Evolutionary conservation across 2,113 vertebrate species (phyloP).

Genomic region (Sebastes schlegelii): DNA sequence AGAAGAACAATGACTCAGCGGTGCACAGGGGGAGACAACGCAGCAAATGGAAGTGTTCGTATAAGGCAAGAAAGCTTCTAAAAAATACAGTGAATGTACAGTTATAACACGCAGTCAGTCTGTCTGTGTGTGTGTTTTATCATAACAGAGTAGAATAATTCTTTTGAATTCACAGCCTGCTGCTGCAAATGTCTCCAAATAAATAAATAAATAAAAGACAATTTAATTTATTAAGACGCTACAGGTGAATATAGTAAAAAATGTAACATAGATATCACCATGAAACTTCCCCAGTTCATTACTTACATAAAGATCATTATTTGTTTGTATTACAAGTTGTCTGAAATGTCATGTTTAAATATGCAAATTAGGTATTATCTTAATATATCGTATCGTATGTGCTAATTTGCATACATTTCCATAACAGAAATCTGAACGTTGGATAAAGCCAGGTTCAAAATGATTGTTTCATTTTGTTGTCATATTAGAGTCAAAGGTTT

Average conservation of each 20-base stretch:
- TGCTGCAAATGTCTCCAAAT: background rate
- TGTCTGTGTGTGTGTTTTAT: background rate
- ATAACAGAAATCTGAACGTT: background rate
- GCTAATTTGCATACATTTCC: no score
- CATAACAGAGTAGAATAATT: background rate
- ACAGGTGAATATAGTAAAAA: background rate
- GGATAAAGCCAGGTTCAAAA: background rate
- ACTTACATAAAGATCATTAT: background rate
- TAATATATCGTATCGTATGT: background rate
- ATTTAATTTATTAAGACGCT: constrained; percentile 20
- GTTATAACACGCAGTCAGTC: background rate
- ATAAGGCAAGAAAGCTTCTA: constrained; percentile 1
- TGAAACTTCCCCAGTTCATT: background rate
- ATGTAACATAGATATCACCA: background rate
- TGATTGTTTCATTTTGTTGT: no score
- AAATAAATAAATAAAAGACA: background rate
- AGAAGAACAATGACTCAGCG: constrained; percentile 28
- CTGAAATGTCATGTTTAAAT: background rate
- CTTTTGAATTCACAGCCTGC: constrained; percentile 13
- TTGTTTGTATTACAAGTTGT: background rate
- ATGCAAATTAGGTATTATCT: background rate
- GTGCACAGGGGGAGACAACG: background rate
- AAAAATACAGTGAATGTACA: constrained; percentile 13
- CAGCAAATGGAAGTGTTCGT: background rate
- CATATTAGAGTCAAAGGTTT: background rate